Percentiles rank a stretch among this genome's conserved stretches.
phyloP scores from a whole-genome alignment of 2,113 vertebrate genomes.

The Excalfactoria chinensis region DNA sequence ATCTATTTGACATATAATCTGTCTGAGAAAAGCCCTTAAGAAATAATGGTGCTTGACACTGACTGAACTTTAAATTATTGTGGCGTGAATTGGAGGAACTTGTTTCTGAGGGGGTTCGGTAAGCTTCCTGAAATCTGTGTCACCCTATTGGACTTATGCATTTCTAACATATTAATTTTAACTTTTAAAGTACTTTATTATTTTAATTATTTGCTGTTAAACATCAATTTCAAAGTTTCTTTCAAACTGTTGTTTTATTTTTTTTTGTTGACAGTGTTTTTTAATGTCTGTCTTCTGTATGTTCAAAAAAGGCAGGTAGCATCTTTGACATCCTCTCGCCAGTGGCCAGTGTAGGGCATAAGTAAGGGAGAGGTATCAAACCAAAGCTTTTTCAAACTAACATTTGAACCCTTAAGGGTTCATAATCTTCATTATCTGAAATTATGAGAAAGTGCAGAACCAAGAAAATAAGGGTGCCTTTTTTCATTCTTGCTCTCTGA shows the following conservation, averaged over 20 bases:
- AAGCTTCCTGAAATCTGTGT: not conserved
- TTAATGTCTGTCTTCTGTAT: not conserved
- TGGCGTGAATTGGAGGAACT: not conserved
- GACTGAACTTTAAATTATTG: slow-evolving; percentile 36
- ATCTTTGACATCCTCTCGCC: not conserved
- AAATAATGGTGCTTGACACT: slow-evolving; percentile 30
- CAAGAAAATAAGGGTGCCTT: not conserved
- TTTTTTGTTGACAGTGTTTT: not conserved
- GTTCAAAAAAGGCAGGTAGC: not conserved
- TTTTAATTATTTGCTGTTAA: not conserved
- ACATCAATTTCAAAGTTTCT: not conserved
- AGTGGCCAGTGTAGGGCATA: not conserved
- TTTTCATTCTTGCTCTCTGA: not conserved
- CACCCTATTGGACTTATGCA: not conserved
- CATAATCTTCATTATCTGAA: not conserved
- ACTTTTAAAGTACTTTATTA: not conserved
- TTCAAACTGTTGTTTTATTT: not conserved
- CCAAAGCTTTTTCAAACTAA: not conserved
- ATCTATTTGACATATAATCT: slow-evolving; percentile 39
- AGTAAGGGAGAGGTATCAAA: not conserved
- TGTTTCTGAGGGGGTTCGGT: not conserved
- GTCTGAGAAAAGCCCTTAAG: slow-evolving; percentile 38
- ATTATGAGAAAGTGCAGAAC: not conserved
- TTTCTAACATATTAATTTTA: not conserved
- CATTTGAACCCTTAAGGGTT: not conserved